Percentiles rank a stretch among this genome's conserved stretches.
Conservation (phyloP, 1,140 invertebrate species). For the Drosophila malerkotliana region DNA sequence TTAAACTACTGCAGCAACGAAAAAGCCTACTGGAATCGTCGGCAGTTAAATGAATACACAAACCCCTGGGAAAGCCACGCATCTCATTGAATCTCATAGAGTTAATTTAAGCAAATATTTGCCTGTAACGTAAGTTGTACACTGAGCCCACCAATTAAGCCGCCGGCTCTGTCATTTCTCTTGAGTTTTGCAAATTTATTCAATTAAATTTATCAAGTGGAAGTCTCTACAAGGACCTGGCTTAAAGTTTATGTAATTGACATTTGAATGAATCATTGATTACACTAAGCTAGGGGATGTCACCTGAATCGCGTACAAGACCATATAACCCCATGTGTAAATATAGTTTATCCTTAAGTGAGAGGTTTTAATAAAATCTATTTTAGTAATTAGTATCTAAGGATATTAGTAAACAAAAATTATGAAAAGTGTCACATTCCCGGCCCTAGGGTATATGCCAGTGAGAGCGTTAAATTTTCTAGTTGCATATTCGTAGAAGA, state of each 20-base stretch:
- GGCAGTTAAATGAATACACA: constrained; percentile 17
- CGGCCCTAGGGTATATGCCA: neutral
- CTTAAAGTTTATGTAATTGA: constrained; percentile 47
- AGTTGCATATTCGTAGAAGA: constrained; percentile 31
- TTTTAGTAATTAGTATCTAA: neutral
- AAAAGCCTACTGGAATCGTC: constrained; percentile 4
- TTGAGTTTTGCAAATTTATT: constrained; percentile 44
- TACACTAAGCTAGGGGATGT: constrained; percentile 29
- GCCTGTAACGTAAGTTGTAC: constrained; percentile 26
- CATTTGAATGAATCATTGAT: constrained; percentile 45
- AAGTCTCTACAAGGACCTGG: constrained; percentile 26
- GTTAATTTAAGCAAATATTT: constrained; percentile 54
- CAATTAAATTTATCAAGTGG: constrained; percentile 51
- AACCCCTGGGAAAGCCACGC: constrained; percentile 4
- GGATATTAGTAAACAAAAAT: neutral
- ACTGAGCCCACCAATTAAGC: constrained; percentile 27
- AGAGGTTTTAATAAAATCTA: neutral
- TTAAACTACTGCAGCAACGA: neutral
- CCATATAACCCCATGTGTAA: too few relatives aligned
- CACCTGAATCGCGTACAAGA: constrained; percentile 1
- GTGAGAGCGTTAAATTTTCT: neutral
- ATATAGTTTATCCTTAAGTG: neutral
- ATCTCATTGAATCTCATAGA: constrained; percentile 15
- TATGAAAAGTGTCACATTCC: neutral
- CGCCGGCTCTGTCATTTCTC: constrained; percentile 16